Conservation (phyloP, 2,888 invertebrate species). For the Sesia bembeciformis region DNA sequence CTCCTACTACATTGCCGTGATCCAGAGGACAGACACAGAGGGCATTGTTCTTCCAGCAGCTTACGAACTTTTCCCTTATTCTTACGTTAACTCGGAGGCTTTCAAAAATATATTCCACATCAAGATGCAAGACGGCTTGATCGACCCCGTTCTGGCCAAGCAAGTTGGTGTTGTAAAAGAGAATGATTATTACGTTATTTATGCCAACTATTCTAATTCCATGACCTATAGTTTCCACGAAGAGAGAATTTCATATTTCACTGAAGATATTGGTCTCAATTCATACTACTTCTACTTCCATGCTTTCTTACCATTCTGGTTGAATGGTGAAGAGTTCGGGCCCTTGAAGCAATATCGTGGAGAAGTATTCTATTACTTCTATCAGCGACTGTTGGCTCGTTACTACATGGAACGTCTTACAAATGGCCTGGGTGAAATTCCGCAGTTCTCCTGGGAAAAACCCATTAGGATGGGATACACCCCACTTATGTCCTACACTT, state of each 20-base stretch:
- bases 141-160: constrained; percentile 33
- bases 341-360: constrained; percentile 74
- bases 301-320: constrained; percentile 77
- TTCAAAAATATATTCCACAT: constrained; percentile 53
- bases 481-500: constrained; percentile 55
- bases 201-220: constrained; percentile 75
- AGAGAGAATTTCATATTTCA: constrained; percentile 78
- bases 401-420: constrained; percentile 81
- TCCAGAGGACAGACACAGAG: constrained; percentile 74
- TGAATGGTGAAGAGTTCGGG: constrained; percentile 66
- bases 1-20: constrained; percentile 72
- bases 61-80: constrained; percentile 80
- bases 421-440: constrained; percentile 76
- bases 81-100: constrained; percentile 76
- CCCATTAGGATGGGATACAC: constrained; percentile 61
- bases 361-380: constrained; percentile 77
- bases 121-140: constrained; percentile 48
- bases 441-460: constrained; percentile 56
- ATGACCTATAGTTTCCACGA: constrained; percentile 70
- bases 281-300: constrained; percentile 79
- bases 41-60: constrained; percentile 77
- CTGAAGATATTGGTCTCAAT: constrained; percentile 81
- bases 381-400: constrained; percentile 79
- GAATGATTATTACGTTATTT: constrained; percentile 57
- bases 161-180: constrained; percentile 52